Evolutionary conservation across 2,113 vertebrate species (phyloP).

Genomic region (Apteryx owenii): DNA sequence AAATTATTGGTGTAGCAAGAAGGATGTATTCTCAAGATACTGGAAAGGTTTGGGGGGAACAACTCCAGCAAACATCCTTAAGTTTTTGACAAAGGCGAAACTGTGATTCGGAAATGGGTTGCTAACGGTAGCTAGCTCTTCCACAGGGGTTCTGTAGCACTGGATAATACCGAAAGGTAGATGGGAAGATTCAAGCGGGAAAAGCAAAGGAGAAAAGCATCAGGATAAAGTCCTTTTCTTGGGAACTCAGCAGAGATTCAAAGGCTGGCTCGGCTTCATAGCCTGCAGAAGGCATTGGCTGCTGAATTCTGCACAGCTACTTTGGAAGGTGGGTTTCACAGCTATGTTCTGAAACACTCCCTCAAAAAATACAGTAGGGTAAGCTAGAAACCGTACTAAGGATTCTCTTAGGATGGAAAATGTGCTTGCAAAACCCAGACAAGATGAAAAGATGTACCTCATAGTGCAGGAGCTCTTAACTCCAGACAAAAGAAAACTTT

Average conservation of each 20-base stretch:
- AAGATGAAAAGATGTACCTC: background rate
- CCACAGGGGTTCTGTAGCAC: background rate
- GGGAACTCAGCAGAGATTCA: background rate
- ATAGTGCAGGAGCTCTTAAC: background rate
- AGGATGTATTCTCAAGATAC: background rate
- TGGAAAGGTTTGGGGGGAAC: background rate
- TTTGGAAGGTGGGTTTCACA: background rate
- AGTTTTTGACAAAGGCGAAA: background rate
- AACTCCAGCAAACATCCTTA: background rate
- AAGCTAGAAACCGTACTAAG: background rate
- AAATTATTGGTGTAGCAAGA: background rate
- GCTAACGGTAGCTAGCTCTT: background rate
- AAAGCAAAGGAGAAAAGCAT: background rate
- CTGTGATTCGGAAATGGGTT: background rate
- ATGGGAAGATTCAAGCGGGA: background rate
- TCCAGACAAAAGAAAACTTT: background rate
- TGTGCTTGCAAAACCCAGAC: background rate
- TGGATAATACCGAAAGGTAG: background rate
- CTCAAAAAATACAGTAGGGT: background rate
- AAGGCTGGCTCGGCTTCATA: background rate
- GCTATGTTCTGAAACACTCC: background rate
- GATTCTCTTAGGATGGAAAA: background rate
- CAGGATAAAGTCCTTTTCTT: background rate
- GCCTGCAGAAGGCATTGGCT: background rate
- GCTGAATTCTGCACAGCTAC: background rate